Evolutionary conservation across 1,140 invertebrate genomes (phyloP).

Genomic region (Papilio polytes): DNA sequence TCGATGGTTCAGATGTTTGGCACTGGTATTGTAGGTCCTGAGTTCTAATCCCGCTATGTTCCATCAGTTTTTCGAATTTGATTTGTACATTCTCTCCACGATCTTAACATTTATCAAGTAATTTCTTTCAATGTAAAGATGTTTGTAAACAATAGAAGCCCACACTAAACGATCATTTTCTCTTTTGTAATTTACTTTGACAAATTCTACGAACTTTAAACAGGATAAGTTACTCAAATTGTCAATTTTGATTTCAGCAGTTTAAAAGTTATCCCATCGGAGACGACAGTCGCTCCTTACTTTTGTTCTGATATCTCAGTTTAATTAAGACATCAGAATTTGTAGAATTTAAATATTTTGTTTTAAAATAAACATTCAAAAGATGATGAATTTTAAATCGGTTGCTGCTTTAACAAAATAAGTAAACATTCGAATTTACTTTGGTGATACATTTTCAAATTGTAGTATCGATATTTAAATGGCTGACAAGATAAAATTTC

Average conservation of each 20-base stretch:
- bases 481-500: slow-evolving; percentile 25
- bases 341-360: not conserved
- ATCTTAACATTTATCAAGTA: too few relatives aligned
- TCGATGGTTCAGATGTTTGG: too few relatives aligned
- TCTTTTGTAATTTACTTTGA: not conserved
- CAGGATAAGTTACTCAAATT: not conserved
- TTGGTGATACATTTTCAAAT: not conserved
- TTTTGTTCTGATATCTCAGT: not conserved
- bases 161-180: not conserved
- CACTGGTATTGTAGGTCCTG: too few relatives aligned
- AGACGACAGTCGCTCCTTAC: not conserved
- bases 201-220: not conserved
- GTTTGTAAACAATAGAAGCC: too few relatives aligned
- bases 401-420: not conserved
- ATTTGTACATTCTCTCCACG: too few relatives aligned
- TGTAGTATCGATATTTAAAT: not conserved
- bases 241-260: not conserved
- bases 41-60: too few relatives aligned
- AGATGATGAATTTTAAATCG: not conserved
- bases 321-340: not conserved
- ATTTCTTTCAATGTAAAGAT: too few relatives aligned
- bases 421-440: slow-evolving; percentile 2
- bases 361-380: too few relatives aligned
- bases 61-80: too few relatives aligned
- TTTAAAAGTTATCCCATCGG: not conserved